Conservation (phyloP, 2,113 vertebrate species). For the Tragelaphus buxtoni region DNA sequence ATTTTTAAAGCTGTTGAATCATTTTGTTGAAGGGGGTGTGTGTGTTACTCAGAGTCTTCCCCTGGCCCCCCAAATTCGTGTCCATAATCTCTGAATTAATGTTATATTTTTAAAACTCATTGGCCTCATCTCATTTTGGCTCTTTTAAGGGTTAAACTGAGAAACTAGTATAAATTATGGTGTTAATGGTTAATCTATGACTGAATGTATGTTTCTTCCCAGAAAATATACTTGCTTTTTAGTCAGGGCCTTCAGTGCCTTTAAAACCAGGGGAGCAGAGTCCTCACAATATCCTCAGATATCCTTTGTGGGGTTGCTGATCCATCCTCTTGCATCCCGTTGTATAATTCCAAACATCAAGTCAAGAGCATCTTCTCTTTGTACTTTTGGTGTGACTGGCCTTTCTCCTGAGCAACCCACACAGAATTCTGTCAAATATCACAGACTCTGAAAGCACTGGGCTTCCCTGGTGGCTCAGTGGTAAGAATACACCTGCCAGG, state of each 20-base stretch:
- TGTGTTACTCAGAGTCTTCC: not conserved
- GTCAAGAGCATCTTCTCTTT: not conserved
- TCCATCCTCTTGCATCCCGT: not conserved
- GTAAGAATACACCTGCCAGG: not conserved
- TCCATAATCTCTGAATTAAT: not conserved
- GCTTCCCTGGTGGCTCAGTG: not conserved
- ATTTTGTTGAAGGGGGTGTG: not conserved
- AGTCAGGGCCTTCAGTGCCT: not conserved
- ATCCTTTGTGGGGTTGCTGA: not conserved
- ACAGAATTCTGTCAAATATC: not conserved
- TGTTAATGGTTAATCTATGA: not conserved
- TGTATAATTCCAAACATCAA: not conserved
- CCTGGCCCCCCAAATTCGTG: not conserved
- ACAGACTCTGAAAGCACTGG: not conserved
- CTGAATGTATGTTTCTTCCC: not conserved
- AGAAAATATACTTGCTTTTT: constrained; percentile 10
- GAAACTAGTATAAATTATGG: not conserved
- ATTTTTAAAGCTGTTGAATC: constrained; percentile 4
- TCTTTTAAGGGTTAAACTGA: not conserved
- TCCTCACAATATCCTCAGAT: not conserved
- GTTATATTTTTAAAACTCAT: not conserved
- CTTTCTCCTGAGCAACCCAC: not conserved
- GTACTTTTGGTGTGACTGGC: not conserved
- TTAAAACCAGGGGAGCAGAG: not conserved
- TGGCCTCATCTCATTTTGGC: not conserved